Conservation (phyloP, 2,797 vertebrate genomes). For the Acipenser oxyrinchus region DNA sequence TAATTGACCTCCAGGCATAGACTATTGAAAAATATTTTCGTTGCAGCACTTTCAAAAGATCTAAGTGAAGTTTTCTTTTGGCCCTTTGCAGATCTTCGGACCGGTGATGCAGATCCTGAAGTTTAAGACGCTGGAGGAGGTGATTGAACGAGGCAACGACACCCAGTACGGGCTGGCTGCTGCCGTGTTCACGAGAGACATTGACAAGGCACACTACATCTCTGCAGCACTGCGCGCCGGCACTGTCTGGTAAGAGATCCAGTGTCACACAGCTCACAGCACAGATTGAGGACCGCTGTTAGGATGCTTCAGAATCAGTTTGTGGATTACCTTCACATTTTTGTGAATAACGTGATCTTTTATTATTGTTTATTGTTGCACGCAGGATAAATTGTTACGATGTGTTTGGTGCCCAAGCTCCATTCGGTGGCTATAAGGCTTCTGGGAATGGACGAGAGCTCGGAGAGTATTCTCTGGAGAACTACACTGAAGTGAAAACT, state of each 20-base stretch:
- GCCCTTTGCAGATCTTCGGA: slow-evolving; percentile 75
- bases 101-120: slow-evolving; percentile 96
- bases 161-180: slow-evolving; percentile 84
- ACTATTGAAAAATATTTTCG: too few relatives aligned
- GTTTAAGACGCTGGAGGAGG: slow-evolving; percentile 85
- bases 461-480: slow-evolving; percentile 81
- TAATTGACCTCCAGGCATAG: too few relatives aligned
- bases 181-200: slow-evolving; percentile 80
- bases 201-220: slow-evolving; percentile 83
- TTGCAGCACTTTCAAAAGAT: too few relatives aligned
- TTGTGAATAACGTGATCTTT: not conserved
- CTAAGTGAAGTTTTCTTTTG: not conserved
- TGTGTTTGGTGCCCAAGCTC: slow-evolving; percentile 81
- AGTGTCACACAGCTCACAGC: not conserved
- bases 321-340: not conserved
- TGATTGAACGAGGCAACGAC: slow-evolving; percentile 77
- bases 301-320: too few relatives aligned
- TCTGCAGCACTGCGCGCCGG: slow-evolving; percentile 77
- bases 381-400: slow-evolving; percentile 90
- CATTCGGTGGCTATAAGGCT: slow-evolving; percentile 89
- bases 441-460: slow-evolving; percentile 85
- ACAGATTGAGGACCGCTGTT: too few relatives aligned
- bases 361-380: slow-evolving; percentile 7
- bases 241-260: slow-evolving; percentile 76
- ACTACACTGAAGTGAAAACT: slow-evolving; percentile 88